These are phyloP conservation scores for Drosophila prosaltans DNA, from an alignment of 1,140 invertebrate genomes.

Conservation along the genomic window DNA sequence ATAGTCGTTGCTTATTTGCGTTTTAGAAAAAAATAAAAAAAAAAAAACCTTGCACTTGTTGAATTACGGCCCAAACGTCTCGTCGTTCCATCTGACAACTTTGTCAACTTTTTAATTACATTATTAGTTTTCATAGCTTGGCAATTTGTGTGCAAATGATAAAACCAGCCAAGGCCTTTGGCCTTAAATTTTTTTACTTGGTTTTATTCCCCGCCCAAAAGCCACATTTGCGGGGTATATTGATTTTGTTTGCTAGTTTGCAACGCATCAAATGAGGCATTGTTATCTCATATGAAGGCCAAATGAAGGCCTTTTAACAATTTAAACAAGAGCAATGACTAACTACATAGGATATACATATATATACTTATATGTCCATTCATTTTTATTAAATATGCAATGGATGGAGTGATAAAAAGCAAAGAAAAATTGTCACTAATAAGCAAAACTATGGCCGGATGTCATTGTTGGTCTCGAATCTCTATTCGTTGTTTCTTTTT, in stretches of 20 bases:
- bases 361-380: too few relatives aligned
- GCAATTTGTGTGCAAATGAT: conserved; percentile 48
- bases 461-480: too few relatives aligned
- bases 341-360: too few relatives aligned
- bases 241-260: conserved; percentile 1
- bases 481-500: too few relatives aligned
- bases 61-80: conserved; percentile 41
- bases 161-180: conserved; percentile 6
- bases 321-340: too few relatives aligned
- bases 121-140: conserved; percentile 72
- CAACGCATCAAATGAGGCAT: neutral
- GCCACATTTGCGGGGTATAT: neutral
- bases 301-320: too few relatives aligned
- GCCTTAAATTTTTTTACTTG: neutral
- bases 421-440: too few relatives aligned
- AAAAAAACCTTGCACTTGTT: conserved; percentile 65
- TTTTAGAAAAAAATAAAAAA: conserved; percentile 38
- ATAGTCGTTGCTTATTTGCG: conserved; percentile 61
- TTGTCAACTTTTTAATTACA: conserved; percentile 76
- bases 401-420: too few relatives aligned
- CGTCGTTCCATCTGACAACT: conserved; percentile 55
- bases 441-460: too few relatives aligned
- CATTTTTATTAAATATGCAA: too few relatives aligned
- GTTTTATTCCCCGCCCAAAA: neutral
- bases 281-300: too few relatives aligned